Base-by-base conservation (phyloP, 1,140 invertebrate species). In the Euwallacea fornicatus region DNA sequence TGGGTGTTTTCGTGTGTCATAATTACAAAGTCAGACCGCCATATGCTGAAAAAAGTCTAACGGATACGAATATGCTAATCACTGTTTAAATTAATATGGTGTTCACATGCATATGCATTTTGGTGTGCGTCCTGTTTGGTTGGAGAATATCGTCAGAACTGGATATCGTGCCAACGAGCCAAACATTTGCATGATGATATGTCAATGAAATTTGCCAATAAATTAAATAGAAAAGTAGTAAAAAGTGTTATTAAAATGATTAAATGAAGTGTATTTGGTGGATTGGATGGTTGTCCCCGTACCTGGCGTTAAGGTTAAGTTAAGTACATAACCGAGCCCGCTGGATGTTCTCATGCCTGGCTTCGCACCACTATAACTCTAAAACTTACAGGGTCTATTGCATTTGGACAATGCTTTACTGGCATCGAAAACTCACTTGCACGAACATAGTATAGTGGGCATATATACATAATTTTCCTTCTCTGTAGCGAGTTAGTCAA, bases 21-120 rank as follows among this genome's bases (percentile, higher is more conserved):
- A 77, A 77, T 78, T 78, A 78, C 71, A 73, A 72, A 73, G 69
- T 75, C 64, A 74, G 69, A 70, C 75, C 76, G 75, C 73, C 76
- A 78, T 76, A 77, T 77, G 77, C 70, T 76, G 72, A 75, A 78
- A 78, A 33, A 79, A 78, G 64, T 77, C 77, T 79, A 79, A 79
- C 79, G 79, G 79, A 80, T 80, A 80, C 78, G 78, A 75, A 78
- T 80, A 80, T 80, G 79, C 78, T 79, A 80, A 80, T 80, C 75
- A 78, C 74, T 71, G 79, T 78, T 78, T 79, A 80, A 80, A 80
- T 80, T 80, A 80, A 80, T 80, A 78, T 76, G 78, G 78, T 78
- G 78, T 75, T 79, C 73, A 76, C 78, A 80, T 80, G 78, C 79
- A 80, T 80, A 80, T 80, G 79, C 79, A 80, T 80, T 78, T 71